Evolutionary conservation across 2,797 vertebrate species (phyloP), one percentile per base, ranked within the genome.

Genomic region (Percopsis omiscomaycus): DNA sequence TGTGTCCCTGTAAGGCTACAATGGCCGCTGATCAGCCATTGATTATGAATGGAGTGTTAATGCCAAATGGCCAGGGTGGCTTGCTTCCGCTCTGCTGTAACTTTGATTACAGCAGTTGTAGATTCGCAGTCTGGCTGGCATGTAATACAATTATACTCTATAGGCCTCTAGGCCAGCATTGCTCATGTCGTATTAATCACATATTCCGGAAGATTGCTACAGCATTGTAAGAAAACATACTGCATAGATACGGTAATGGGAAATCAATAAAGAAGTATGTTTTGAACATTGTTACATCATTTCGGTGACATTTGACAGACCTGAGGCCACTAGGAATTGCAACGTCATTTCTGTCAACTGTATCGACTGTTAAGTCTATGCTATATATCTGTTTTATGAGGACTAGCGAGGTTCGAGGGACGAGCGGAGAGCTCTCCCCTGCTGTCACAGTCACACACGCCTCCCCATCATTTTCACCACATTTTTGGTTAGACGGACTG

Each of bases 271-370:
- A 22, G 22, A 22, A 22, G 22, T 22, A 22, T 22, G 22, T 22
- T 22, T 22, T 22, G 22, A 22, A 22, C 22, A 22, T 22, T 22
- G 22, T 22, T 22, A 77, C 32, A 73, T 46, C 57, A 61, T 15
- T 73, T 51, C 60, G 71, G 73, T 71, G 64, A 71, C 64, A 75
- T 54, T 71, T 73, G 66, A 74, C 64, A 68, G 59, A 48, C 62
- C 63, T 82, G 83, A 56, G 64, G 61, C 76, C 69, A 71, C 45
- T 69, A 55, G 75, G 61, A 16, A 71, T 63, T 66, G 65, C 52
- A 1, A 27, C 52, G 4, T 45, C 22, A 10, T 15, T 10, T 27
- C 58, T 67, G 66, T 37, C 53, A 71, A 58, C 73, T 70, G 78
- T 58, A 22, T 53, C 16, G 1, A 22, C 22, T 22, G 22, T 22